Evolutionary conservation across 2,113 vertebrate species (phyloP), one percentile per base, ranked within the genome.

Genomic region (Malurus cyaneus): DNA sequence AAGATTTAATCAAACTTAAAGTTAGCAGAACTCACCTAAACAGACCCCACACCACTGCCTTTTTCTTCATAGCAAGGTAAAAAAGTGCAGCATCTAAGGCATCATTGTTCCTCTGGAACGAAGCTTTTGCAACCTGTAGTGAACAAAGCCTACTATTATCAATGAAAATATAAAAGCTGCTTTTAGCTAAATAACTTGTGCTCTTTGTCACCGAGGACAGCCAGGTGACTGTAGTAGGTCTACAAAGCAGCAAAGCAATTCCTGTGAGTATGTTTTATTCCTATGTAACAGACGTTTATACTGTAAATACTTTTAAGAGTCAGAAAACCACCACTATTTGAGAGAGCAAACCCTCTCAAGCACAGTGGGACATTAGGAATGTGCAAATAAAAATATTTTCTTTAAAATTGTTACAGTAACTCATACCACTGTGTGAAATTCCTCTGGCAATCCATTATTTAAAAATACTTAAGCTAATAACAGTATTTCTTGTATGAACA

Each of bases 51-150:
- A 99, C 98, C 46, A 99, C 99, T 39, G 99, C 99, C 92, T 99
- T 99, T 96, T 99, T 99, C 98, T 99, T 99, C 99, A 99, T 99
- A 53, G 99, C 98, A 95, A 99, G 98, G 96, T 99, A 99, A 97
- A 99, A 99, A 18, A 99, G 96, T 18, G 99, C 99, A 95, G 99
- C 99, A 95, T 99, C 99, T 96, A 99, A 98, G 16, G 99, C 99
- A 93, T 99, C 99, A 19, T 97, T 99, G 95, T 99, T 98, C 95
- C 98, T 98, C 96, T 99, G 99, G 97, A 99, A 99, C 2, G 99
- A 97, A 94, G 99, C 98, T 98, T 99, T 99, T 88, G 99, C 98
- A 94, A 98, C 98, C 98, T 98, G 88, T 28, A 70, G 76, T 50
- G 80, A 94, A 88, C 16, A 96, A 95, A 96, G 46, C 23, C 69